These are phyloP conservation scores for Sandelia bainsii DNA, from an alignment of 2,797 vertebrate species.

Conservation along the genomic window DNA sequence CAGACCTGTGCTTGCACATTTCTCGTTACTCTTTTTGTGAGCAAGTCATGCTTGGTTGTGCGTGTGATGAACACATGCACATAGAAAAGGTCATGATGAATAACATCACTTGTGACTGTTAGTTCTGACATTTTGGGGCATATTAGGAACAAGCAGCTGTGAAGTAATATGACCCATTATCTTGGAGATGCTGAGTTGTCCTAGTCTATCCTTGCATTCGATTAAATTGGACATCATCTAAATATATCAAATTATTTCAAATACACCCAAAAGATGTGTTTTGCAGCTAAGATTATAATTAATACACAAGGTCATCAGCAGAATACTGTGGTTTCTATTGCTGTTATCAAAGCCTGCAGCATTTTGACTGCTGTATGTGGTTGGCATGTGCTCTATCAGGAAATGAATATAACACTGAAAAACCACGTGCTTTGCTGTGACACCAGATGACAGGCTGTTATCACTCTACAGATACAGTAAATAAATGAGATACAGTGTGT, in stretches of 20 bases:
- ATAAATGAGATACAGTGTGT: background rate
- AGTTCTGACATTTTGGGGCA: conserved; percentile 7
- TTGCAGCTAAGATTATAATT: background rate
- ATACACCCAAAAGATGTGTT: no score
- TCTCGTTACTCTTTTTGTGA: conserved; percentile 13
- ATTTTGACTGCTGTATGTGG: conserved; percentile 12
- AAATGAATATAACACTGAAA: conserved; percentile 19
- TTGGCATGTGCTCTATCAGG: conserved; percentile 3
- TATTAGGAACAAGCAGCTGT: background rate
- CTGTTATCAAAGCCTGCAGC: conserved; percentile 14
- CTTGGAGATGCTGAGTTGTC: background rate
- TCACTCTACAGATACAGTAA: conserved; percentile 1
- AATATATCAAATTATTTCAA: no score
- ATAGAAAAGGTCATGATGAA: conserved; percentile 10
- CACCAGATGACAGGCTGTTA: conserved; percentile 15
- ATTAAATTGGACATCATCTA: background rate
- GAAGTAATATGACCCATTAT: no score
- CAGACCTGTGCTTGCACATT: conserved; percentile 48
- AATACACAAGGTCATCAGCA: conserved; percentile 22
- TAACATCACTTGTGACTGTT: conserved; percentile 24
- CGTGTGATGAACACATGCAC: conserved; percentile 10
- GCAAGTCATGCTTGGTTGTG: conserved; percentile 14
- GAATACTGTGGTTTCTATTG: conserved; percentile 26
- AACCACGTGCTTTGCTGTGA: conserved; percentile 14
- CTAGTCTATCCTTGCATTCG: background rate